phyloP scores from a whole-genome alignment of 2,888 invertebrate species.

The Lucinisca nassula region DNA sequence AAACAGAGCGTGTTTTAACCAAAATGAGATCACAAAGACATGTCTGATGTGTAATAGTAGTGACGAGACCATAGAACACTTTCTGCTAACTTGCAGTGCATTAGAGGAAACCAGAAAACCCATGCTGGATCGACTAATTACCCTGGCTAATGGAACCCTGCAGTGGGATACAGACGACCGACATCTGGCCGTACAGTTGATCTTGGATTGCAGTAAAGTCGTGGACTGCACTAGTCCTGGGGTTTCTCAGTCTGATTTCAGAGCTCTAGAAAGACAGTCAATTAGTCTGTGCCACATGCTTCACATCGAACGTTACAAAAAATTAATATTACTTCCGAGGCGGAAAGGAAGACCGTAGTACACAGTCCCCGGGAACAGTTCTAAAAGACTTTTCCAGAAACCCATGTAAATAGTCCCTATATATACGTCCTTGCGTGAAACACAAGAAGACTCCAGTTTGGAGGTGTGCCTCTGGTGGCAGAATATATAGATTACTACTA shows the following conservation, averaged over 20 bases:
- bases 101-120: no score
- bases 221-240: background rate
- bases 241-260: background rate
- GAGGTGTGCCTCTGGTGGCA: background rate
- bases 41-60: no score
- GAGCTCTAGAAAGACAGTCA: background rate
- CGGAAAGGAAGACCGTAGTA: background rate
- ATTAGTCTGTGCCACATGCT: background rate
- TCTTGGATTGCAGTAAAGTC: background rate
- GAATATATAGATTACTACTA: background rate
- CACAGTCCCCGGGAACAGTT: background rate
- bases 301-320: background rate
- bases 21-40: no score
- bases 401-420: background rate
- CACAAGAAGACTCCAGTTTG: background rate
- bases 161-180: no score
- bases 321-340: background rate
- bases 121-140: no score
- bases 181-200: no score
- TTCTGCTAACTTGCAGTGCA: no score
- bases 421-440: background rate
- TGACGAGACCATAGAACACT: no score
- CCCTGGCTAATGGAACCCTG: no score
- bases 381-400: background rate
- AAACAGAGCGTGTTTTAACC: no score